These are phyloP conservation scores for Nesogale talazaci DNA, from an alignment of 2,113 vertebrate species.

Conservation along the genomic window DNA sequence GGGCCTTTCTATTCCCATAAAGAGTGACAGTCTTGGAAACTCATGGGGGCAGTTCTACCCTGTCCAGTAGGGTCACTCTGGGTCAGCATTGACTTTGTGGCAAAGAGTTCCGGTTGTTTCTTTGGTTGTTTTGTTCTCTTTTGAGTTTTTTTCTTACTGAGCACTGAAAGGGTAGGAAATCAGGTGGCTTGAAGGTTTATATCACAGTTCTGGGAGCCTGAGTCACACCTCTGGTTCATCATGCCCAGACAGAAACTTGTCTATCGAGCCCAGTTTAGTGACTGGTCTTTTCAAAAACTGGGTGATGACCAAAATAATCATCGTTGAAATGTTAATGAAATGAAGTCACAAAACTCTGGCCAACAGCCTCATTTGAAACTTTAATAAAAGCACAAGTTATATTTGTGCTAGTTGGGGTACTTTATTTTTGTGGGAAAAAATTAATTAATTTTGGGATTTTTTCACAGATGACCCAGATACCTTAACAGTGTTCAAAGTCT, in stretches of 20 bases:
- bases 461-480: constrained; percentile 48
- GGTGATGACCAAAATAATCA: constrained; percentile 48
- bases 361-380: constrained; percentile 58
- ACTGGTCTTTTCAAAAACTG: constrained; percentile 1
- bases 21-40: too few relatives aligned
- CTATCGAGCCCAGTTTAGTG: background rate
- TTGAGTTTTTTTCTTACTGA: constrained; percentile 44
- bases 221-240: constrained; percentile 48
- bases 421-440: constrained; percentile 49
- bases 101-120: too few relatives aligned
- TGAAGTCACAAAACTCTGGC: constrained; percentile 58
- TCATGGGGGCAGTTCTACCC: too few relatives aligned
- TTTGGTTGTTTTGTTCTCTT: too few relatives aligned
- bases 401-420: background rate
- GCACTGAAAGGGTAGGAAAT: constrained; percentile 71
- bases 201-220: constrained; percentile 18
- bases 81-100: too few relatives aligned
- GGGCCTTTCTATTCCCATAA: too few relatives aligned
- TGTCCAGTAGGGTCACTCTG: too few relatives aligned
- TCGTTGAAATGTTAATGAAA: constrained; percentile 54
- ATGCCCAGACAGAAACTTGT: background rate
- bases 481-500: constrained; percentile 63
- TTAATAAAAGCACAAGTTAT: constrained; percentile 12
- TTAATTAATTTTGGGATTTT: background rate
- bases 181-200: constrained; percentile 37